These are phyloP conservation scores for Coenonympha glycerion DNA, from an alignment of 2,888 invertebrate genomes.

Conservation along the genomic window DNA sequence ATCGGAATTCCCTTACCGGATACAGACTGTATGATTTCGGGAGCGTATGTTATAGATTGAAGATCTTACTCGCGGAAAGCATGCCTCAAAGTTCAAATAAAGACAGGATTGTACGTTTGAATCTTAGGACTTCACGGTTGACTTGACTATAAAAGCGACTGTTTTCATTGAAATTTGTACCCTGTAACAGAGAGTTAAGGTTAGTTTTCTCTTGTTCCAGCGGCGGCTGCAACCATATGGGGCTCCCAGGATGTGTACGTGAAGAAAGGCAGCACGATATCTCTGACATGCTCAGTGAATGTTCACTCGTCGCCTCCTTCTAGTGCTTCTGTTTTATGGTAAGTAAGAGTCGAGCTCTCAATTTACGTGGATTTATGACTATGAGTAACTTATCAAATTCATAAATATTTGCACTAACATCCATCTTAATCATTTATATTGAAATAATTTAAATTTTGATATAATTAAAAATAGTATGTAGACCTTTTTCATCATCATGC, in stretches of 20 bases:
- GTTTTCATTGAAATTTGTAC: conserved; percentile 2
- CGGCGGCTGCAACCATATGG: conserved; percentile 89
- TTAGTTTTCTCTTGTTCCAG: conserved; percentile 74
- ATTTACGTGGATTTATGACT: conserved; percentile 1
- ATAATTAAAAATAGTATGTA: too few species aligned
- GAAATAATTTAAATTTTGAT: too few species aligned
- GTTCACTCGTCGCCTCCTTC: conserved; percentile 87
- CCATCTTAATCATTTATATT: too few species aligned
- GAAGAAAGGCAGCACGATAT: conserved; percentile 93
- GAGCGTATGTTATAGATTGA: conserved; percentile 13
- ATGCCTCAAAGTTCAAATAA: conserved; percentile 15
- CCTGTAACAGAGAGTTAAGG: conserved; percentile 30
- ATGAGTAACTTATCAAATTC: too few species aligned
- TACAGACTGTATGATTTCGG: background rate
- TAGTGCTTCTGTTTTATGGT: conserved; percentile 82
- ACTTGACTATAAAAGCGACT: conserved; percentile 14
- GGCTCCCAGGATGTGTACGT: conserved; percentile 92
- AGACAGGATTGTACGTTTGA: conserved; percentile 25
- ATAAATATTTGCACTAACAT: too few species aligned
- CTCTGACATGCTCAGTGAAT: conserved; percentile 90
- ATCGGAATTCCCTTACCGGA: background rate
- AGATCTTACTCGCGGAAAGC: conserved; percentile 13
- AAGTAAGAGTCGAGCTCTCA: conserved; percentile 35
- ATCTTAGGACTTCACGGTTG: conserved; percentile 24
- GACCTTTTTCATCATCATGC: too few species aligned